Percentiles rank a stretch among this genome's conserved stretches.
Conservation (phyloP, 2,888 invertebrate species). For the Autographa gamma region DNA sequence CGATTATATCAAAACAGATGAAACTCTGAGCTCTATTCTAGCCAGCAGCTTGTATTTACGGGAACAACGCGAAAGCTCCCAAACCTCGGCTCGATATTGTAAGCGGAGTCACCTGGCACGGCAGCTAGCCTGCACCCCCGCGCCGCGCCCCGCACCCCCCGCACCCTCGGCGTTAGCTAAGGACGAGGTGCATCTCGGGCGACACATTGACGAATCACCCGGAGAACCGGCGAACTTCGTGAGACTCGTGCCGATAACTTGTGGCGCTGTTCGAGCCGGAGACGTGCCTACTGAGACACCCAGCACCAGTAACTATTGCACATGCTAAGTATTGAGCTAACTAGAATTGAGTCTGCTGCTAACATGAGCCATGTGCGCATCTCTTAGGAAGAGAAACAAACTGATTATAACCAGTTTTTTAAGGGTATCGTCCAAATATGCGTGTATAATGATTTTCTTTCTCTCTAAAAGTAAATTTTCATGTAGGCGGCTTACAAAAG, state of each 20-base stretch:
- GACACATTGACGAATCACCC: slow-evolving; percentile 54
- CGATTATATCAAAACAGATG: slow-evolving; percentile 19
- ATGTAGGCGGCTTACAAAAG: too few relatives aligned
- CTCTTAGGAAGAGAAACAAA: too few relatives aligned
- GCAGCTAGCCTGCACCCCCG: slow-evolving; percentile 21
- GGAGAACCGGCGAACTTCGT: slow-evolving; percentile 23
- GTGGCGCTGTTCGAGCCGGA: not conserved
- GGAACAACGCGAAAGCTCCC: slow-evolving; percentile 26
- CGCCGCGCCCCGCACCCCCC: not conserved
- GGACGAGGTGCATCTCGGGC: slow-evolving; percentile 33
- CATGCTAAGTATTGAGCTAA: not conserved
- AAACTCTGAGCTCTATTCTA: slow-evolving; percentile 12
- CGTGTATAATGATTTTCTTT: too few relatives aligned
- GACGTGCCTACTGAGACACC: not conserved
- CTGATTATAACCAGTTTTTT: too few relatives aligned
- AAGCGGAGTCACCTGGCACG: slow-evolving; percentile 41
- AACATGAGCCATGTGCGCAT: too few relatives aligned
- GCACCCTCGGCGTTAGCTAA: slow-evolving; percentile 19
- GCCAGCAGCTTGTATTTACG: slow-evolving; percentile 30
- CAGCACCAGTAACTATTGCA: not conserved
- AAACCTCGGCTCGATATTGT: slow-evolving; percentile 39
- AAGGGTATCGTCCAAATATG: too few relatives aligned
- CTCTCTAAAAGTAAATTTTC: too few relatives aligned
- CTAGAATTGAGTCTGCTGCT: too few relatives aligned
- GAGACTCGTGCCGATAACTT: slow-evolving; percentile 15